Evolutionary conservation across 2,797 vertebrate species (phyloP).

Genomic region (Coregonus suidteri): DNA sequence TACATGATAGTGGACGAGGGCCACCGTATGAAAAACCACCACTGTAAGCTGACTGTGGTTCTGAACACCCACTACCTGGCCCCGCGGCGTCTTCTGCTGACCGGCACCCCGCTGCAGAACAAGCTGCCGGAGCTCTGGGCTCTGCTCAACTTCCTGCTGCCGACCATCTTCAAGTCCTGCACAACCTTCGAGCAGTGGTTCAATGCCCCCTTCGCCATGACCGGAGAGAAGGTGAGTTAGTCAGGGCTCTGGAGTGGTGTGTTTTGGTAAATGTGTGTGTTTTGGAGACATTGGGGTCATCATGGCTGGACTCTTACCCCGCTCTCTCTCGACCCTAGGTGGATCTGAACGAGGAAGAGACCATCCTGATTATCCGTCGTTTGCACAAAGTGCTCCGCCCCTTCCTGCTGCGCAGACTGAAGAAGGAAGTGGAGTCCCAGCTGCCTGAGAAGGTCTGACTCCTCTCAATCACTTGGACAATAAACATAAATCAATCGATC

Average conservation of each 20-base stretch:
- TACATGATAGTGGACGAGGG: constrained; percentile 91
- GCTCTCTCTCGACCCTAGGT: constrained; percentile 65
- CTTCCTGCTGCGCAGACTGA: constrained; percentile 84
- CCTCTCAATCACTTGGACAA: background rate
- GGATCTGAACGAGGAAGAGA: constrained; percentile 87
- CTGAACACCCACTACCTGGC: constrained; percentile 89
- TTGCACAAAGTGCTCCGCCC: constrained; percentile 86
- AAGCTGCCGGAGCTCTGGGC: constrained; percentile 90
- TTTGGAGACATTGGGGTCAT: background rate
- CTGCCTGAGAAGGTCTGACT: constrained; percentile 83
- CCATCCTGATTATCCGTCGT: constrained; percentile 87
- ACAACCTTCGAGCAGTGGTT: constrained; percentile 89
- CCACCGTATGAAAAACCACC: constrained; percentile 90
- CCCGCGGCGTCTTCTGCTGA: constrained; percentile 82
- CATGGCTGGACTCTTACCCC: background rate
- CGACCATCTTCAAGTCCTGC: constrained; percentile 97
- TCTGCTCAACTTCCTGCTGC: constrained; percentile 84
- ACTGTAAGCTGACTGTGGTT: constrained; percentile 88
- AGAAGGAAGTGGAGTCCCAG: constrained; percentile 88
- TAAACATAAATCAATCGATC: background rate
- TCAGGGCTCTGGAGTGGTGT: background rate
- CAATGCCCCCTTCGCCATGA: constrained; percentile 87
- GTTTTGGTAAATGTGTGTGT: background rate
- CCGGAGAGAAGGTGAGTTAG: constrained; percentile 81
- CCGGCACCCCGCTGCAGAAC: constrained; percentile 85